Evolutionary conservation across 2,113 vertebrate species (phyloP).

Genomic region (Sula dactylatra): DNA sequence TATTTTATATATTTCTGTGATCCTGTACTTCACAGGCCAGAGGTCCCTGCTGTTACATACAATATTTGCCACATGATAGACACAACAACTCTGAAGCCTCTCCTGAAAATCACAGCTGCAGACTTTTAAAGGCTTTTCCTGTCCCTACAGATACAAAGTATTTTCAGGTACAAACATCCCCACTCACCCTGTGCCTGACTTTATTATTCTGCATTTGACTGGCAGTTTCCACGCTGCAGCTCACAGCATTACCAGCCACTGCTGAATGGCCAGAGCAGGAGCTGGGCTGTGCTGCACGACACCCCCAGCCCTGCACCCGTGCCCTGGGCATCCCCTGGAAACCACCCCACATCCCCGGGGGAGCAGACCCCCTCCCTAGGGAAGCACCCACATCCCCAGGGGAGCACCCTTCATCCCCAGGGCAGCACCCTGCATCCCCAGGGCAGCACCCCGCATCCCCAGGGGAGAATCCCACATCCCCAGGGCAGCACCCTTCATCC

Average conservation of each 20-base stretch:
- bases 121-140: neutral
- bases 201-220: neutral
- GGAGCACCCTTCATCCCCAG: neutral
- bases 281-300: neutral
- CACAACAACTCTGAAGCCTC: neutral
- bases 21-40: neutral
- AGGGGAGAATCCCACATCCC: neutral
- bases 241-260: neutral
- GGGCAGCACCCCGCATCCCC: neutral
- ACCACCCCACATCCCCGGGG: neutral
- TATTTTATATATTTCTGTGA: rapidly evolving
- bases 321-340: neutral
- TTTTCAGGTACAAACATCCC: neutral
- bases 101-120: rapidly evolving
- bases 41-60: neutral
- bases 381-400: neutral
- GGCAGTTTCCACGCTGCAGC: neutral
- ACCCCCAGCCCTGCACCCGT: neutral
- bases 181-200: neutral
- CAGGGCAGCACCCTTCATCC: neutral
- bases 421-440: neutral
- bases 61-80: neutral
- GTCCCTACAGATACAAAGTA: neutral
- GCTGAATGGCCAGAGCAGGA: neutral
- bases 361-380: neutral